Evolutionary conservation across 2,797 vertebrate species (phyloP).

Genomic region (Mareca penelope): DNA sequence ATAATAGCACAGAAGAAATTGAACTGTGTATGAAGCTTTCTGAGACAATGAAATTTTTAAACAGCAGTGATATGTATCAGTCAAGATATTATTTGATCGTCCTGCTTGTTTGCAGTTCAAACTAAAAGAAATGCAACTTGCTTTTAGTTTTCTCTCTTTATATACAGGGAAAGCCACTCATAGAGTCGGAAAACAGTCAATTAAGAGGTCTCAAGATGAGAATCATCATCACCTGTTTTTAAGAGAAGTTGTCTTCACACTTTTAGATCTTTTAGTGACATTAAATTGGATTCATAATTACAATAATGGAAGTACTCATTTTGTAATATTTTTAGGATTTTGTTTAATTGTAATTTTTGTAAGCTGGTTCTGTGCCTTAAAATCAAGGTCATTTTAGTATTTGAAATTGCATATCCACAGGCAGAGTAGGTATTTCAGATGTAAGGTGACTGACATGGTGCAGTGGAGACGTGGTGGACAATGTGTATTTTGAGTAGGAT

Average conservation of each 20-base stretch:
- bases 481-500: background rate
- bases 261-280: background rate
- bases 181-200: background rate
- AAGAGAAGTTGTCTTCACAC: background rate
- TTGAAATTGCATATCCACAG: background rate
- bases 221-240: background rate
- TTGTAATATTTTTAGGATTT: background rate
- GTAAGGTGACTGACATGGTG: background rate
- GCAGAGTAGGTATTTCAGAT: background rate
- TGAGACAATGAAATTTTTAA: background rate
- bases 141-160: background rate
- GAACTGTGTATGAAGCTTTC: background rate
- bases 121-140: background rate
- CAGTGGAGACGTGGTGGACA: background rate
- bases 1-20: background rate
- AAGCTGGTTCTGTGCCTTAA: background rate
- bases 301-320: background rate
- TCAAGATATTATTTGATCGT: background rate
- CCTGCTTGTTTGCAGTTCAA: background rate
- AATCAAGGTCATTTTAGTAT: background rate
- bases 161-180: background rate
- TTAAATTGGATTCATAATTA: background rate
- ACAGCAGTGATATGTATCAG: background rate
- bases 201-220: background rate
- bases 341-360: background rate